phyloP scores from a whole-genome alignment of 2,888 invertebrate species.

The Thysanoteuthis rhombus region DNA sequence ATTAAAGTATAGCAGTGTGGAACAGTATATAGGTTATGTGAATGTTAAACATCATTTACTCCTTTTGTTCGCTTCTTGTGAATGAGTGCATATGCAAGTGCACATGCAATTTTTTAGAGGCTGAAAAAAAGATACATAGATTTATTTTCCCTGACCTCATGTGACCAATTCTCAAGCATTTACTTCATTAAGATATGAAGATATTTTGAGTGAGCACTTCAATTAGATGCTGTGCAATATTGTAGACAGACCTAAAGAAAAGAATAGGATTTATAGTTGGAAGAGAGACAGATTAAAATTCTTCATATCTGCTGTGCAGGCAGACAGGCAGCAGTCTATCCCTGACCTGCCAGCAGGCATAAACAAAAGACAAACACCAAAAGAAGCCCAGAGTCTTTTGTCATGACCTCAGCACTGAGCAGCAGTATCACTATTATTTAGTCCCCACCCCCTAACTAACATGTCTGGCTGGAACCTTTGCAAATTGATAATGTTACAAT shows the following conservation, averaged over 20 bases:
- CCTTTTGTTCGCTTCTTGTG: too few relatives aligned
- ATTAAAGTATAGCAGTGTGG: too few relatives aligned
- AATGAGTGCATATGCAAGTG: too few relatives aligned
- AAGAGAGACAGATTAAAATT: background rate
- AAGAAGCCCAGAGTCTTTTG: background rate
- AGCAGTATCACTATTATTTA: background rate
- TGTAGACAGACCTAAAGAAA: background rate
- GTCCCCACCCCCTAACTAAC: background rate
- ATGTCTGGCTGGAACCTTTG: background rate
- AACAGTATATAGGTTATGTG: too few relatives aligned
- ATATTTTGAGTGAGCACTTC: background rate
- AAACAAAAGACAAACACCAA: background rate
- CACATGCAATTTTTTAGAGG: too few relatives aligned
- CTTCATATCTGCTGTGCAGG: background rate
- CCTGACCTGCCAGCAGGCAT: background rate
- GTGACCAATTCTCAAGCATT: background rate
- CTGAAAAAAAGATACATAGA: background rate
- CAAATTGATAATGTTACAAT: background rate
- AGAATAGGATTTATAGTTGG: background rate
- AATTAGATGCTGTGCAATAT: background rate
- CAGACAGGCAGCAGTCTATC: background rate
- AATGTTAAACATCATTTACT: background rate
- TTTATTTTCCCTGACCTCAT: background rate
- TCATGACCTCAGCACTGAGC: background rate
- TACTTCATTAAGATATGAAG: background rate